Conservation (phyloP, 2,888 invertebrate genomes). For the Catonia carolina region DNA sequence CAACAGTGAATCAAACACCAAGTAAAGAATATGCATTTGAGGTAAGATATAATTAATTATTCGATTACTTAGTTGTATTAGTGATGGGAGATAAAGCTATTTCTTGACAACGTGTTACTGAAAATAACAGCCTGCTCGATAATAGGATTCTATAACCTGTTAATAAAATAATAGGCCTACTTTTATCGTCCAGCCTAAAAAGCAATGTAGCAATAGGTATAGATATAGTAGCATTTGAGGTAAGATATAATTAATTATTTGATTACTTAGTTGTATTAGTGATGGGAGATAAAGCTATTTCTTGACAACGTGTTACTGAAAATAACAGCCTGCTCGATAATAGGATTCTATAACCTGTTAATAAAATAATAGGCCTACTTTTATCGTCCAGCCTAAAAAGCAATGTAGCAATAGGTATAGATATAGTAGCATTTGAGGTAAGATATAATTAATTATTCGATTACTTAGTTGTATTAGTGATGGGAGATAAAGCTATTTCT, state of each 20-base stretch:
- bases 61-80: too few species aligned
- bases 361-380: background rate
- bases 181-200: background rate
- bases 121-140: background rate
- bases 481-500: background rate
- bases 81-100: background rate
- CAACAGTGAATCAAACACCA: slow-evolving; percentile 37
- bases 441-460: background rate
- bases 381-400: background rate
- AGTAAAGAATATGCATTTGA: slow-evolving; percentile 73
- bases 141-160: background rate
- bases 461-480: too few species aligned
- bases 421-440: background rate
- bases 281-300: background rate
- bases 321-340: background rate
- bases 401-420: background rate
- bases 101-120: background rate
- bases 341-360: background rate
- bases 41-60: slow-evolving; percentile 48
- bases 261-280: background rate
- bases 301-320: background rate
- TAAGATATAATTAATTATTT: background rate
- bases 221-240: background rate
- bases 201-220: background rate
- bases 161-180: background rate